Evolutionary conservation across 2,888 invertebrate species (phyloP).

Genomic region (Frankliniella intonsa): DNA sequence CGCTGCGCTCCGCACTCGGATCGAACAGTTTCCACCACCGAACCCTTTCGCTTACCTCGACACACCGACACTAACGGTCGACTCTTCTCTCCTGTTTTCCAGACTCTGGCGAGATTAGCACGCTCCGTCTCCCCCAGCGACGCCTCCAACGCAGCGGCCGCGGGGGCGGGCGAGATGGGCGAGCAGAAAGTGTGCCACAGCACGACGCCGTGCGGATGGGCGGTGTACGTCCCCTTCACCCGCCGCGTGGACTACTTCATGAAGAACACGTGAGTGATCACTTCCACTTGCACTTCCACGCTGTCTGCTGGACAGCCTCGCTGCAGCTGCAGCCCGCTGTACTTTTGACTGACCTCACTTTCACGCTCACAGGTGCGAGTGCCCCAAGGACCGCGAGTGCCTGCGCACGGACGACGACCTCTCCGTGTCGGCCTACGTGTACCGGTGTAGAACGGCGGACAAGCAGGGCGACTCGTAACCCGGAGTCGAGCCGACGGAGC

Average conservation of each 20-base stretch:
- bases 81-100: neutral
- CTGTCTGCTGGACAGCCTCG: neutral
- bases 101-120: neutral
- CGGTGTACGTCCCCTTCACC: conserved; percentile 52
- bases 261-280: conserved; percentile 54
- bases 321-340: too few species aligned
- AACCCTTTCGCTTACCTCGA: neutral
- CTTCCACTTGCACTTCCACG: too few species aligned
- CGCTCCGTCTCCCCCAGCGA: conserved; percentile 9
- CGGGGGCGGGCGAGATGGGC: conserved; percentile 17
- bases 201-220: conserved; percentile 57
- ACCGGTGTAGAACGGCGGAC: conserved; percentile 50
- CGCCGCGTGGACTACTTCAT: conserved; percentile 54
- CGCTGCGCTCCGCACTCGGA: too few species aligned
- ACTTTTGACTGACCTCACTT: neutral
- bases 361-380: conserved; percentile 50
- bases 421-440: conserved; percentile 56
- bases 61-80: neutral
- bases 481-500: neutral
- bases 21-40: neutral
- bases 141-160: neutral
- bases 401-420: conserved; percentile 54
- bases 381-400: conserved; percentile 49
- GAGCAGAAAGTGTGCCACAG: conserved; percentile 42
- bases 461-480: neutral